Percentiles rank a stretch among this genome's conserved stretches.
Conservation (phyloP, 1,140 invertebrate genomes). For the Uloborus diversus region DNA sequence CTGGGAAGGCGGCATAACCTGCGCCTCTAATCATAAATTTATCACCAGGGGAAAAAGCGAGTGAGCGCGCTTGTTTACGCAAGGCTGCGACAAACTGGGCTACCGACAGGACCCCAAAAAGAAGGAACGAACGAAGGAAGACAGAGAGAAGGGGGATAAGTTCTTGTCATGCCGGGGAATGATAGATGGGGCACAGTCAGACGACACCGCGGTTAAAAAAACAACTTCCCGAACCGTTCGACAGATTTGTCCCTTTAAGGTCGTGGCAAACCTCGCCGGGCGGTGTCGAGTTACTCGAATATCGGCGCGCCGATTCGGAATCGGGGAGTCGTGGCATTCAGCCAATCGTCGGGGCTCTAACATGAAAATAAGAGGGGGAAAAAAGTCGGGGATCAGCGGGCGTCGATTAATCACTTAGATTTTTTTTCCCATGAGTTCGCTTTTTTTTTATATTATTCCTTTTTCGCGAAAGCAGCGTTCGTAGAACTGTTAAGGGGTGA, state of each 20-base stretch:
- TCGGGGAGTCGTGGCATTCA: conserved; percentile 31
- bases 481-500: conserved; percentile 33
- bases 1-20: background rate
- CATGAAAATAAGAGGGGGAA: background rate
- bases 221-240: conserved; percentile 25
- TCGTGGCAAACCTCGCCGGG: conserved; percentile 4
- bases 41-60: conserved; percentile 8
- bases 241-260: conserved; percentile 49
- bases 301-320: conserved; percentile 44
- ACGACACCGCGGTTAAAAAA: conserved; percentile 38
- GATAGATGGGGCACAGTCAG: conserved; percentile 45
- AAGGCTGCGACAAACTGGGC: background rate
- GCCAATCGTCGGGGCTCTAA: conserved; percentile 20
- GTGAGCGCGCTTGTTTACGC: conserved; percentile 27
- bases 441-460: background rate
- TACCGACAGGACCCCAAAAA: conserved; percentile 6
- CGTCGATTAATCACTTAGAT: conserved; percentile 44
- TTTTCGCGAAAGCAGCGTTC: conserved; percentile 3
- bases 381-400: conserved; percentile 38
- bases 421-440: too few species aligned
- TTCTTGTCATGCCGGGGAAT: conserved; percentile 20
- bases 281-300: conserved; percentile 37
- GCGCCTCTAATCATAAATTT: conserved; percentile 37
- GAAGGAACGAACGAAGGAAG: background rate
- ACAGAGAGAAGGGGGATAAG: conserved; percentile 3